Conservation (phyloP, 2,797 vertebrate genomes). For the Limnodromus scolopaceus region DNA sequence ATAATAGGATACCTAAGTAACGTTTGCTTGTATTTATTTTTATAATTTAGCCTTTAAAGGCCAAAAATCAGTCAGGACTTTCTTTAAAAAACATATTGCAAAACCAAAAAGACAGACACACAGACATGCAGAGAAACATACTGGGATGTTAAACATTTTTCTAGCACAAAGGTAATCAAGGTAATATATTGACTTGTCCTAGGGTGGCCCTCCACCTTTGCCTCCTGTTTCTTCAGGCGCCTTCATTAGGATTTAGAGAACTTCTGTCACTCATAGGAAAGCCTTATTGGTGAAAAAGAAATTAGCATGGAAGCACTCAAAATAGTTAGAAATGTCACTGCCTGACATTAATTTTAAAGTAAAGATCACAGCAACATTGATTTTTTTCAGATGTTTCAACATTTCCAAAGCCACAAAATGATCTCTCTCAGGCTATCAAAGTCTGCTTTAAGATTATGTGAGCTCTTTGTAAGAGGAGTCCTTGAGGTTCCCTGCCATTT, state of each 20-base stretch:
- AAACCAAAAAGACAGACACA: not conserved
- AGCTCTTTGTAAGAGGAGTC: constrained; percentile 25
- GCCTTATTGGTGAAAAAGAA: not conserved
- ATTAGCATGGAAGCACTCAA: not conserved
- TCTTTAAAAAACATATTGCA: not conserved
- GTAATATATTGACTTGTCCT: not conserved
- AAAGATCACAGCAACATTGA: not conserved
- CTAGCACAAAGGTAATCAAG: not conserved
- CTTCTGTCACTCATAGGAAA: not conserved
- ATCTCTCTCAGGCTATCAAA: constrained; percentile 29
- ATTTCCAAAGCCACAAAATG: constrained; percentile 28
- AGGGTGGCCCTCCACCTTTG: not conserved
- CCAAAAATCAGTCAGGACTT: not conserved
- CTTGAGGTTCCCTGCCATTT: constrained; percentile 55
- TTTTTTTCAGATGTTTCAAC: not conserved
- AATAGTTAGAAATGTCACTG: not conserved
- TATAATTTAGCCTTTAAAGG: not conserved
- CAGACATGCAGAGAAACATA: not conserved
- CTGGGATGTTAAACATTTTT: not conserved
- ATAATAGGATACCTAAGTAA: not conserved
- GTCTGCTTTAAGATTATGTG: constrained; percentile 18
- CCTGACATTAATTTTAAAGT: not conserved
- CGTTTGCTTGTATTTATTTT: not conserved
- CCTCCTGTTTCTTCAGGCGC: not conserved
- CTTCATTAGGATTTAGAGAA: not conserved